Evolutionary conservation across 2,113 vertebrate genomes (phyloP).

Genomic region (Lepisosteus oculatus): DNA sequence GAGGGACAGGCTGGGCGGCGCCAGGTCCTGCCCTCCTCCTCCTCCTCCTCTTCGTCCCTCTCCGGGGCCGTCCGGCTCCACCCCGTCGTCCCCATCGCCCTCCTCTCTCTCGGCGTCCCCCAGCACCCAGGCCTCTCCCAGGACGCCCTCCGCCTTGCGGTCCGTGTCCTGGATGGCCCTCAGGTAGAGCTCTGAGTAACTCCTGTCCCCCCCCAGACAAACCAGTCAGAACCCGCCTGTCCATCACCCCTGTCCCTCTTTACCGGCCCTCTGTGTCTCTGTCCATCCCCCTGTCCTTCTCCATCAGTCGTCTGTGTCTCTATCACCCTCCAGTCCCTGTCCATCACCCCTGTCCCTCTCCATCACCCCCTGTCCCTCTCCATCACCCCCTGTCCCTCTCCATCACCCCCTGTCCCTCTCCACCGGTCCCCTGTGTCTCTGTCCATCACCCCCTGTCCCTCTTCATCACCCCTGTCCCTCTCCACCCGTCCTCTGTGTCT

Average conservation of each 20-base stretch:
- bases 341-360: too few relatives aligned
- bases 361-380: too few relatives aligned
- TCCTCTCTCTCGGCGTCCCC: conserved; percentile 42
- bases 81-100: conserved; percentile 30
- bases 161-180: conserved; percentile 82
- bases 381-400: conserved; percentile 16
- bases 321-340: too few relatives aligned
- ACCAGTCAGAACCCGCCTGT: neutral
- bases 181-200: conserved; percentile 84
- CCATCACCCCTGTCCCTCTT: neutral
- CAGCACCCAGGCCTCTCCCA: conserved; percentile 68
- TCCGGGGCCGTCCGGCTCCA: conserved; percentile 17
- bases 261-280: neutral
- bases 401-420: neutral
- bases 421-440: neutral
- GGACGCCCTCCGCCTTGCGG: conserved; percentile 62
- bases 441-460: too few relatives aligned
- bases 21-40: conserved; percentile 29
- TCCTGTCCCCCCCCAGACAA: conserved; percentile 55
- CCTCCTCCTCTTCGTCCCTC: conserved; percentile 21
- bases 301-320: too few relatives aligned
- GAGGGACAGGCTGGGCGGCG: conserved; percentile 54
- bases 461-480: neutral
- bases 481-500: conserved; percentile 14
- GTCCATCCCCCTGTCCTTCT: neutral